Conservation (phyloP, 2,113 vertebrate genomes). For the Dasypus novemcinctus region DNA sequence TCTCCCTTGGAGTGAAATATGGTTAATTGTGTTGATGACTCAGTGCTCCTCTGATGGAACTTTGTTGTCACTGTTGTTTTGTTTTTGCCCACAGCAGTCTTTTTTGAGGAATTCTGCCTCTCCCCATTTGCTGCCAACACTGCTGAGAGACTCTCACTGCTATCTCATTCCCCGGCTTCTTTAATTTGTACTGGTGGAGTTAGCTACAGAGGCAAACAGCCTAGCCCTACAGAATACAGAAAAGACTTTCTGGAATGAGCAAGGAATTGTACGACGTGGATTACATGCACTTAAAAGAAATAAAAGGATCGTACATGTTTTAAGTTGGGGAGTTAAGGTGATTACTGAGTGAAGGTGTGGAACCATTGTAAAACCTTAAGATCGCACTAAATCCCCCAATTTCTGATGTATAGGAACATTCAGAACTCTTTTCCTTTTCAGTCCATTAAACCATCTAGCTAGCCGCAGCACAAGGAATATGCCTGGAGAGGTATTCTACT, state of each 20-base stretch:
- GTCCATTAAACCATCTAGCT: conserved; percentile 24
- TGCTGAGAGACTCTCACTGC: conserved; percentile 16
- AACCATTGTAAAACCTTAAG: conserved; percentile 16
- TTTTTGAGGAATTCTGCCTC: neutral
- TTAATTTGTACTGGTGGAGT: conserved; percentile 21
- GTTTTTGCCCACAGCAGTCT: neutral
- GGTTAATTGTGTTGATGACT: neutral
- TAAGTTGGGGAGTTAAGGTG: neutral
- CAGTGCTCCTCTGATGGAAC: neutral
- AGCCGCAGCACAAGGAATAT: neutral
- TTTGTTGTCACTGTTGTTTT: neutral
- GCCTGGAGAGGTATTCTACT: conserved; percentile 42
- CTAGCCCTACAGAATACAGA: neutral
- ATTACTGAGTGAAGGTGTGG: neutral
- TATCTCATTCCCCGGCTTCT: neutral
- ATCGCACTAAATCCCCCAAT: neutral
- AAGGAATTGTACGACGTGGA: neutral
- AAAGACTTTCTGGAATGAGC: neutral
- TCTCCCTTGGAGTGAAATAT: neutral
- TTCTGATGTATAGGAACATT: neutral
- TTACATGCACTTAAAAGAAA: neutral
- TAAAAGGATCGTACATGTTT: neutral
- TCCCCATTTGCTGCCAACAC: neutral
- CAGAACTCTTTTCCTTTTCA: neutral
- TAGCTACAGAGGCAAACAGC: neutral